Evolutionary conservation across 2,797 vertebrate genomes (phyloP).

Genomic region (Sylvilagus floridanus): DNA sequence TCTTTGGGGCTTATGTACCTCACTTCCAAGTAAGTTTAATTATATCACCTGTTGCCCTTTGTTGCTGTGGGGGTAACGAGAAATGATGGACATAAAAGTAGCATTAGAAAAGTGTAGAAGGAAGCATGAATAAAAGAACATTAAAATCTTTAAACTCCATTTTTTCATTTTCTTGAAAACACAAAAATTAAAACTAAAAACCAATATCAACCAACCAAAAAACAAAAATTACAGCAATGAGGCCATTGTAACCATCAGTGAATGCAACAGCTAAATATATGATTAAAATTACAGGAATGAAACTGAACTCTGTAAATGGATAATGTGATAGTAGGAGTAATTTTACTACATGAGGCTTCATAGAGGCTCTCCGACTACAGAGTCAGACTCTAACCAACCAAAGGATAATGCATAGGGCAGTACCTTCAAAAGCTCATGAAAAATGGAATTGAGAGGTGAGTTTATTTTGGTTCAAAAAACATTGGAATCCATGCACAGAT

Average conservation of each 20-base stretch:
- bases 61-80: not conserved
- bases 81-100: not conserved
- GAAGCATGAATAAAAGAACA: not conserved
- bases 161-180: constrained; percentile 26
- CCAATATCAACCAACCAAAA: not conserved
- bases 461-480: too few relatives aligned
- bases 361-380: not conserved
- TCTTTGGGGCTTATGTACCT: not conserved
- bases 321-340: too few relatives aligned
- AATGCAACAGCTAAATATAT: not conserved
- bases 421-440: too few relatives aligned
- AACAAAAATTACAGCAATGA: not conserved
- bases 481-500: too few relatives aligned
- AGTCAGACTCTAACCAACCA: not conserved
- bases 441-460: too few relatives aligned
- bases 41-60: not conserved
- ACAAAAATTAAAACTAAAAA: not conserved
- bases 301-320: not conserved
- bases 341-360: not conserved
- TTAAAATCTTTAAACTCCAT: not conserved
- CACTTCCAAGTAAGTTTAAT: not conserved
- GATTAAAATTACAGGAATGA: not conserved
- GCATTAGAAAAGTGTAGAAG: not conserved
- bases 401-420: not conserved
- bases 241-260: not conserved